These are phyloP conservation scores for Indri indri DNA, from an alignment of 2,113 vertebrate species.

Conservation along the genomic window DNA sequence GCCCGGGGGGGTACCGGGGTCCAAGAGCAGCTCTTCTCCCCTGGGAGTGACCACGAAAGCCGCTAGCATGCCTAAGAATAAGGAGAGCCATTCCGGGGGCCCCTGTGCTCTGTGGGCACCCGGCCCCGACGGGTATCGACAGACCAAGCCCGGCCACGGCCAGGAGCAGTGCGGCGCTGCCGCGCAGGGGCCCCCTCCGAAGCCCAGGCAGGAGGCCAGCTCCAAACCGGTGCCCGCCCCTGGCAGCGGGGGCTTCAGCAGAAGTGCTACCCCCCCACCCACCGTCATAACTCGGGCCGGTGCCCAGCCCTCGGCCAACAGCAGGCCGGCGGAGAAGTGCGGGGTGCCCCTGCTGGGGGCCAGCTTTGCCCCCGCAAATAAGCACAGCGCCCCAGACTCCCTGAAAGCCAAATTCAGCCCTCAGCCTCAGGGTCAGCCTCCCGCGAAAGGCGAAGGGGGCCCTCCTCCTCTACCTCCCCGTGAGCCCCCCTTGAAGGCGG, in stretches of 20 bases:
- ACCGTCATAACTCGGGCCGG: conserved; percentile 77
- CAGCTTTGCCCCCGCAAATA: conserved; percentile 85
- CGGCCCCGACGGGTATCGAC: conserved; percentile 76
- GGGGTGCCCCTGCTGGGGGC: conserved; percentile 77
- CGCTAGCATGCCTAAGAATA: conserved; percentile 58
- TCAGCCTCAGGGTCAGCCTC: conserved; percentile 75
- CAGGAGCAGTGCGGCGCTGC: conserved; percentile 75
- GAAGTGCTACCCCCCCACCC: conserved; percentile 80
- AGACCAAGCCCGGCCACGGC: conserved; percentile 81
- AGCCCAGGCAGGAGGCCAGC: conserved; percentile 84
- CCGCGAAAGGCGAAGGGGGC: conserved; percentile 75
- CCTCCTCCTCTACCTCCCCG: conserved; percentile 78
- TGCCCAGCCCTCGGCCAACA: conserved; percentile 67
- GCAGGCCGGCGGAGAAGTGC: conserved; percentile 85
- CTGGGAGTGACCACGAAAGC: conserved; percentile 63
- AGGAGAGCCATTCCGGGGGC: conserved; percentile 57
- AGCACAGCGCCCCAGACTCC: conserved; percentile 86
- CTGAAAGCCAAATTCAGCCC: conserved; percentile 82
- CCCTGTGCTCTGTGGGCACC: conserved; percentile 71
- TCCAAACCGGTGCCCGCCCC: conserved; percentile 77
- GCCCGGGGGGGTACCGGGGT: conserved; percentile 78
- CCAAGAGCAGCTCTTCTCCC: conserved; percentile 75
- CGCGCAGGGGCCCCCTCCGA: conserved; percentile 69
- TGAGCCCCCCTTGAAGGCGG: conserved; percentile 78
- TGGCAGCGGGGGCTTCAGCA: conserved; percentile 75